phyloP scores from a whole-genome alignment of 2,113 vertebrate species.

The Zosterops pallidus region DNA sequence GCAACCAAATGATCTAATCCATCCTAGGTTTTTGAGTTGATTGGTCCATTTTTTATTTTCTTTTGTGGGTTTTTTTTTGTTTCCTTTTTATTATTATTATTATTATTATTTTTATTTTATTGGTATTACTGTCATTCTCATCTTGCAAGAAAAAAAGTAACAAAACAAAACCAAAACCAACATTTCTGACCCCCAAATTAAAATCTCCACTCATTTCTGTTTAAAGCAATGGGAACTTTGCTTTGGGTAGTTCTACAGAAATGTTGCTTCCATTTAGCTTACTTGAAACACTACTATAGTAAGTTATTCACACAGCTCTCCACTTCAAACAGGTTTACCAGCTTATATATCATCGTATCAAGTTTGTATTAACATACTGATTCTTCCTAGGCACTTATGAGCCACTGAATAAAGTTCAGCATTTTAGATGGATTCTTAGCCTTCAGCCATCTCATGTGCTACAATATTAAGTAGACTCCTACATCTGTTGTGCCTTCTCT shows the following conservation, averaged over 20 bases:
- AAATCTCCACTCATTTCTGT: background rate
- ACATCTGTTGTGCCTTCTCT: background rate
- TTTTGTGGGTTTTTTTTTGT: background rate
- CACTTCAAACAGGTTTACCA: slow-evolving; percentile 54
- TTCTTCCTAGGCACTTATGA: slow-evolving; percentile 27
- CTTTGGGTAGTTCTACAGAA: background rate
- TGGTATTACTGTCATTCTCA: background rate
- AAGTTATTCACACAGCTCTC: slow-evolving; percentile 4
- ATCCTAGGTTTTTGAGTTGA: background rate
- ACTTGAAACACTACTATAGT: background rate
- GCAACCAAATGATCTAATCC: background rate
- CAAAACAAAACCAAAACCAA: background rate
- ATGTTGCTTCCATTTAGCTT: background rate
- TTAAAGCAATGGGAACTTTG: background rate
- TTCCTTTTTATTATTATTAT: too few relatives aligned
- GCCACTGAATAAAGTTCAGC: slow-evolving; percentile 38
- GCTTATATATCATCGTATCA: slow-evolving; percentile 38
- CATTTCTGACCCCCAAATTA: background rate
- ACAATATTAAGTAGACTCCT: background rate
- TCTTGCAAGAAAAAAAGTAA: background rate
- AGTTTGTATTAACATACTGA: slow-evolving; percentile 47
- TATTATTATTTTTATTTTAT: background rate
- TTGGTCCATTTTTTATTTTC: background rate
- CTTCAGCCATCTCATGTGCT: slow-evolving; percentile 49
- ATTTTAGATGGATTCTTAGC: slow-evolving; percentile 43